Percentiles rank a stretch among this genome's conserved stretches.
Evolutionary conservation across 2,888 invertebrate species (phyloP).

Genomic region (Brenthis hecate): DNA sequence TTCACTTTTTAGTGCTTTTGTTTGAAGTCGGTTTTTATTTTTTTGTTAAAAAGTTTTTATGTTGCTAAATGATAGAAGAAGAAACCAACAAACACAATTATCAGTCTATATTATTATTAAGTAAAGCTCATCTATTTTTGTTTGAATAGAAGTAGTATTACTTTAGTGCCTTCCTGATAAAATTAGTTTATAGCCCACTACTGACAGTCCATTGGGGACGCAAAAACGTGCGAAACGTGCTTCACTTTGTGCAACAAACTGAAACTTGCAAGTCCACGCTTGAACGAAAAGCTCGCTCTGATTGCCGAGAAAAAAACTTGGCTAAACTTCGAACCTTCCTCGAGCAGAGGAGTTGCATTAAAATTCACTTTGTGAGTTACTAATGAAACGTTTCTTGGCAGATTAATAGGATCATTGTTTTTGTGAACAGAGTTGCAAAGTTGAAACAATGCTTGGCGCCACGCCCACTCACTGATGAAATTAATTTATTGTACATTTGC

Average conservation of each 20-base stretch:
- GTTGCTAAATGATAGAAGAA: too few species aligned
- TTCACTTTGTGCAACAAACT: constrained; percentile 20
- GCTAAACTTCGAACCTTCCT: constrained; percentile 32
- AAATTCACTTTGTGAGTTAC: constrained; percentile 66
- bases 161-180: neutral
- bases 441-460: constrained; percentile 44
- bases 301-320: constrained; percentile 39
- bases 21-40: too few species aligned
- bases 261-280: constrained; percentile 21
- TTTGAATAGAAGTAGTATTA: neutral
- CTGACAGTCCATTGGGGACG: neutral
- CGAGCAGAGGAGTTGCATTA: constrained; percentile 67
- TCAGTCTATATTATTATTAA: too few species aligned
- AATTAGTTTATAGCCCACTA: constrained; percentile 15
- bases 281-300: constrained; percentile 37
- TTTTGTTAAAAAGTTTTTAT: too few species aligned
- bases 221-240: constrained; percentile 28
- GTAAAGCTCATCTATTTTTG: neutral
- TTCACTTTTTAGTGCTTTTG: too few species aligned
- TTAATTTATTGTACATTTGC: constrained; percentile 15
- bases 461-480: constrained; percentile 34
- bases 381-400: constrained; percentile 59
- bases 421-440: constrained; percentile 50
- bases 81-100: too few species aligned
- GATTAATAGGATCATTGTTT: constrained; percentile 51